A percentile compares a stretch with the other conserved stretches of the same genome.
phyloP scores from a whole-genome alignment of 2,797 vertebrate genomes.

The Spinibarbus caldwelli region DNA sequence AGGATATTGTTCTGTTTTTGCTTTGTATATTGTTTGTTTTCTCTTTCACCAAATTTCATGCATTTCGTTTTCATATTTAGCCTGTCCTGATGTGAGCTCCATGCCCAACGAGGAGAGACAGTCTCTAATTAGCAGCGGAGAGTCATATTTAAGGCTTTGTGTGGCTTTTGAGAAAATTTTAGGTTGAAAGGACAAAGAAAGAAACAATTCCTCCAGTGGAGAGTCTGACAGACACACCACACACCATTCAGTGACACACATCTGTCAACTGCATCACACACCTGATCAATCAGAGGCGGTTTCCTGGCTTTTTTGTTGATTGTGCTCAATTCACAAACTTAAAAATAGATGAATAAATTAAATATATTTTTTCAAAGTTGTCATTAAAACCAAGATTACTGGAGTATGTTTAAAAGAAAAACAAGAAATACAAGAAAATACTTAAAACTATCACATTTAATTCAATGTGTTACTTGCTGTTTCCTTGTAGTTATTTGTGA shows the following conservation, averaged over 20 bases:
- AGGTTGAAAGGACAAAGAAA: conserved; percentile 78
- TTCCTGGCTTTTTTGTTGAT: background rate
- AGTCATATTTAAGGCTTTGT: conserved; percentile 80
- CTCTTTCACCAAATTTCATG: conserved; percentile 76
- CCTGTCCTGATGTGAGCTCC: conserved; percentile 71
- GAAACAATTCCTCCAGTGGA: conserved; percentile 72
- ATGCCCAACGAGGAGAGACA: conserved; percentile 71
- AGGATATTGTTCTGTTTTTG: conserved; percentile 25
- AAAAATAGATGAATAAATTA: background rate
- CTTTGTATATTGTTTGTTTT: conserved; percentile 58
- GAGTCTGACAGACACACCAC: conserved; percentile 40
- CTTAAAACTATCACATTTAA: background rate
- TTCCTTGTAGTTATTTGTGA: too few relatives aligned
- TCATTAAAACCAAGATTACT: too few relatives aligned
- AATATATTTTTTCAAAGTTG: background rate
- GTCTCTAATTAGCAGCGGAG: conserved; percentile 82
- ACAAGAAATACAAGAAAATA: background rate
- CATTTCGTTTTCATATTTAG: conserved; percentile 82
- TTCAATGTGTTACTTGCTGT: background rate
- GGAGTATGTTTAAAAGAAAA: too few relatives aligned
- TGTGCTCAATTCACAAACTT: background rate
- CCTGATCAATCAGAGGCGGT: background rate
- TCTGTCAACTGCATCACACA: background rate
- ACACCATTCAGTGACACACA: background rate
- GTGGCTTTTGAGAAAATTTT: conserved; percentile 79